A percentile compares a stretch with the other conserved stretches of the same genome.
Evolutionary conservation across 1,140 invertebrate genomes (phyloP).

Genomic region (Zaprionus gabonicus): DNA sequence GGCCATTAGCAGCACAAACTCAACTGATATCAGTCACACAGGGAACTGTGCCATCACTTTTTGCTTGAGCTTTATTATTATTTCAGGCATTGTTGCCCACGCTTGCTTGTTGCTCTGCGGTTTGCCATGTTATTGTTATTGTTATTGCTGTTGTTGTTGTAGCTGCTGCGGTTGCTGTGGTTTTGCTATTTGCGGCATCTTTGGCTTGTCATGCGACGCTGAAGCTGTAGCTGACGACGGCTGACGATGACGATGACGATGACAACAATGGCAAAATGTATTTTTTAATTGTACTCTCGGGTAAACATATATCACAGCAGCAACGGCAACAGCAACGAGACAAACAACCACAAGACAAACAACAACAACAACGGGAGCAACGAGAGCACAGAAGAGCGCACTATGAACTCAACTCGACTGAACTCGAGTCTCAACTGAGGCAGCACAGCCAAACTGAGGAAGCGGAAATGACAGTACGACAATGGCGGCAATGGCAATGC

Average conservation of each 20-base stretch:
- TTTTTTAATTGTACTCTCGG: slow-evolving; percentile 81
- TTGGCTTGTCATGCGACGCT: slow-evolving; percentile 68
- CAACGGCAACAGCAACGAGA: slow-evolving; percentile 1
- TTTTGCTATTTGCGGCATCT: slow-evolving; percentile 74
- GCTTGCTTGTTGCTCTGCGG: slow-evolving; percentile 31
- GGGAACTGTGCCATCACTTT: slow-evolving; percentile 3
- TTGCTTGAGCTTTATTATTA: slow-evolving; percentile 60
- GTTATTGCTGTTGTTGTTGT: slow-evolving; percentile 20
- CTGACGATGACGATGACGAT: slow-evolving; percentile 56
- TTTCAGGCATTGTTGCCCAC: slow-evolving; percentile 53
- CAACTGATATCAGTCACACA: slow-evolving; percentile 51
- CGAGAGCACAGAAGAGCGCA: slow-evolving; percentile 42
- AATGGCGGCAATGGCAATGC: slow-evolving; percentile 56
- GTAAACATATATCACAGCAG: slow-evolving; percentile 77
- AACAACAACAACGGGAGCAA: slow-evolving; percentile 43
- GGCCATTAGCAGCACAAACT: slow-evolving; percentile 56
- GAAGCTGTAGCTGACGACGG: slow-evolving; percentile 14
- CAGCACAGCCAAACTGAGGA: slow-evolving; percentile 61
- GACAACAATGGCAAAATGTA: slow-evolving; percentile 76
- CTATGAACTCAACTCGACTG: slow-evolving; percentile 67
- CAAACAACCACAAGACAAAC: slow-evolving; percentile 15
- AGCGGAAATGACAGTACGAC: slow-evolving; percentile 77
- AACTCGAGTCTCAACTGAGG: slow-evolving; percentile 22
- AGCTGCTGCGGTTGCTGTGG: slow-evolving; percentile 48
- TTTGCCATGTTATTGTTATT: neutral